Conservation (phyloP, 2,113 vertebrate species). For the Cheirogaleus medius region DNA sequence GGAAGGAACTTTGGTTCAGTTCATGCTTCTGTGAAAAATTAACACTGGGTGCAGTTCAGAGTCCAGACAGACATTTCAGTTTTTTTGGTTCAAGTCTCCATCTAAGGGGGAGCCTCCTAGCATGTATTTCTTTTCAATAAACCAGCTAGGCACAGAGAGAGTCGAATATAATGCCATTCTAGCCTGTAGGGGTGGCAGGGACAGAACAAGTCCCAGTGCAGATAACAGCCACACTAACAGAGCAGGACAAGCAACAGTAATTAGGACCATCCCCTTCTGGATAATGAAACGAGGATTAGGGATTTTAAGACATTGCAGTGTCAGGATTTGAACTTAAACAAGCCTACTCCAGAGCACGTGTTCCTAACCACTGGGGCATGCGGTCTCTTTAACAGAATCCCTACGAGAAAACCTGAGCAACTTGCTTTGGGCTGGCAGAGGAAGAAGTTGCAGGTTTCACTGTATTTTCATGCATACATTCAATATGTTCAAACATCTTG, state of each 20-base stretch:
- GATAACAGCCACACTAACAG: not conserved
- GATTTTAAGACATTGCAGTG: not conserved
- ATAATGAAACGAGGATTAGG: not conserved
- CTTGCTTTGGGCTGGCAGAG: not conserved
- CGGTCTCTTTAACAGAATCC: not conserved
- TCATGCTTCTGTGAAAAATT: constrained; percentile 26
- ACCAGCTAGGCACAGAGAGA: not conserved
- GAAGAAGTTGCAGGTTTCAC: not conserved
- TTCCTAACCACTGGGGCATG: not conserved
- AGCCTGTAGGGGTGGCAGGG: not conserved
- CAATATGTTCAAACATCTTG: not conserved
- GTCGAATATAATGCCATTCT: not conserved
- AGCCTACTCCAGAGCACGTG: not conserved
- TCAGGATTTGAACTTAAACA: not conserved
- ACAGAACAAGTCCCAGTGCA: not conserved
- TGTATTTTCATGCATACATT: not conserved
- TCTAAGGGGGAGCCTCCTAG: not conserved
- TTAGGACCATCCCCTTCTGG: not conserved
- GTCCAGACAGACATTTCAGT: constrained; percentile 15
- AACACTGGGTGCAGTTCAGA: constrained; percentile 36
- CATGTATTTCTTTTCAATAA: constrained; percentile 34
- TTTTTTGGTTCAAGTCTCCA: constrained; percentile 9
- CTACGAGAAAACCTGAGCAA: not conserved
- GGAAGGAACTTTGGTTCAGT: not conserved
- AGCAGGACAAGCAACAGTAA: not conserved